Base-by-base conservation (phyloP, 2,888 invertebrate genomes). In the Drosophila kambysellisi region DNA sequence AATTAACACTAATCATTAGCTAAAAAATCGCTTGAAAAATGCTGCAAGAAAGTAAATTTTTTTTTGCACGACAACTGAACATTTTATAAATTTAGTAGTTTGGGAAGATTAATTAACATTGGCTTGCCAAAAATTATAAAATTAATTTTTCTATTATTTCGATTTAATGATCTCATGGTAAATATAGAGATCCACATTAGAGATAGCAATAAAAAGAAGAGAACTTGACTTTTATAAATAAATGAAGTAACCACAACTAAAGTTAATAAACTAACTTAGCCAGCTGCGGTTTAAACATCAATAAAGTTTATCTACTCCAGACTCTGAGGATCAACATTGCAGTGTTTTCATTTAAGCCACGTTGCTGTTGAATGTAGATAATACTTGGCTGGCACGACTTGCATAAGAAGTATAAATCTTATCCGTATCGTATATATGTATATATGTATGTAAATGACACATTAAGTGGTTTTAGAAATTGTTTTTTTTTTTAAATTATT, bases 1-100 rank as follows among this genome's bases (percentile, higher is more conserved):
- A 62, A 17, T 63, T 64, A 57, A 41, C 70, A 35, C 33, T 52
- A 74, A 68, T 74, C 62, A 64, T 56, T 39, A 8, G 56, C 56
- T 12, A 8, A 41, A 56, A 30, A 39, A 7, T 20, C 9, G 12
- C n/a, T 52, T 33, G 20, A 12, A 20, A 35, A 25, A n/a, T 32
- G 12, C 33, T 32, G 12, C n/a, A 35, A 35, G 35, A 37, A 35
- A 25, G 15, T 20, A 5, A 17, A 53, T 46, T 20, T 1, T 46
- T 20, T 20, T 15, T 20, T 15, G 46, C 20, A 12, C 46, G 15
- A 46, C 15, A 20, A 9, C 20, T 12, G 20, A 15, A 17, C 17
- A 6, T 20, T 5, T 17, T 25, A 2, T 35, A 20, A 25, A 33
- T 4, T 15, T 15, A 8, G 15, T 46, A 25, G 25, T 25, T 25